Percentiles rank a stretch among this genome's conserved stretches.
Conservation (phyloP, 2,888 invertebrate species). For the Chaitophorus viminalis region DNA sequence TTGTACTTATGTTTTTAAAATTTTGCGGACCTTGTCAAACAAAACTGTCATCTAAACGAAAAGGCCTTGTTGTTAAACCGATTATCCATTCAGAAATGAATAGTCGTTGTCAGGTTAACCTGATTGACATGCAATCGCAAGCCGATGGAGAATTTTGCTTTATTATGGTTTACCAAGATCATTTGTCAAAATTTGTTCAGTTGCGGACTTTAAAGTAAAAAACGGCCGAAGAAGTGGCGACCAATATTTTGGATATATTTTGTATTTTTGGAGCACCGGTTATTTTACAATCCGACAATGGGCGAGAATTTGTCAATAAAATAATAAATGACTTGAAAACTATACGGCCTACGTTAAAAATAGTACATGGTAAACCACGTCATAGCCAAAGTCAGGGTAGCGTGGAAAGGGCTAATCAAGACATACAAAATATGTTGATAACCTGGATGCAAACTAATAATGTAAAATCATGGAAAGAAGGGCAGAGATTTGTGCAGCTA, state of each 20-base stretch:
- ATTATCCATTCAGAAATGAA: conserved; percentile 17
- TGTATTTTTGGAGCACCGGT: conserved; percentile 63
- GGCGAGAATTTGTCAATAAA: conserved; percentile 64
- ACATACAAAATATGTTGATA: neutral
- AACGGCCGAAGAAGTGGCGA: conserved; percentile 65
- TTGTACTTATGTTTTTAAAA: conserved; percentile 28
- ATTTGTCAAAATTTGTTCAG: conserved; percentile 66
- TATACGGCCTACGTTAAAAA: neutral
- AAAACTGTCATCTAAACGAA: neutral
- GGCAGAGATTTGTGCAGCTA: neutral
- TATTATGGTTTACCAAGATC: conserved; percentile 66
- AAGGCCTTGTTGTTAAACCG: neutral
- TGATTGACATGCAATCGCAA: conserved; percentile 66
- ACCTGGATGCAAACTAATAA: conserved; percentile 12
- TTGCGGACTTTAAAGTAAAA: conserved; percentile 66
- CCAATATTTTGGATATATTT: conserved; percentile 64
- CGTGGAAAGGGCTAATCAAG: neutral
- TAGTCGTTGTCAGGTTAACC: conserved; percentile 66
- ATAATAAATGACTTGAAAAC: neutral
- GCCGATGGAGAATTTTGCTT: conserved; percentile 66
- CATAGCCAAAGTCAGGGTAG: too few species aligned
- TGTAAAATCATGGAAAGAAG: neutral
- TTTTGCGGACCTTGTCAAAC: conserved; percentile 54
- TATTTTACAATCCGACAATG: conserved; percentile 64
- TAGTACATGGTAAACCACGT: neutral